Evolutionary conservation across 2,888 invertebrate species (phyloP).

Genomic region (Melipona beecheii): DNA sequence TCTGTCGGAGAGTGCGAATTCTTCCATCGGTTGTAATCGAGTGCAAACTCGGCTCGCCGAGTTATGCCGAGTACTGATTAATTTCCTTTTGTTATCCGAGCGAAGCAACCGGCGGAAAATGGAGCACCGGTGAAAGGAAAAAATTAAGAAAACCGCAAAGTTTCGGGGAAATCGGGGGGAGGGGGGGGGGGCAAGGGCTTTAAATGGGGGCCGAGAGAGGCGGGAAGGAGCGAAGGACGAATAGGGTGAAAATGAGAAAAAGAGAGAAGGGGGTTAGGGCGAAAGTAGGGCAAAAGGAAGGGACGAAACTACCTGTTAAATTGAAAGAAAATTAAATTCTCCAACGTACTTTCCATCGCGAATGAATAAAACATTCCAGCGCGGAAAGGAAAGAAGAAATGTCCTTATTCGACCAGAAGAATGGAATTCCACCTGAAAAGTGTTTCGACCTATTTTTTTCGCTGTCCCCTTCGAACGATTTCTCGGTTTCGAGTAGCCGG

Average conservation of each 20-base stretch:
- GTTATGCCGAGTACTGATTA: slow-evolving; percentile 37
- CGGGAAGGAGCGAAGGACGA: background rate
- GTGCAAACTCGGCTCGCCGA: background rate
- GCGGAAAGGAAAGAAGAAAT: background rate
- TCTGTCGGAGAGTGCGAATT: background rate
- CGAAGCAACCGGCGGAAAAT: background rate
- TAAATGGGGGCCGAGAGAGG: slow-evolving; percentile 24
- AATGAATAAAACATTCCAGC: slow-evolving; percentile 50
- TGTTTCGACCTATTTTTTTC: background rate
- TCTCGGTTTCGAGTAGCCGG: background rate
- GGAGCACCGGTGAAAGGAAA: slow-evolving; percentile 28
- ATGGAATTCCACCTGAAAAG: background rate
- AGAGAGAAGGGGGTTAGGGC: background rate
- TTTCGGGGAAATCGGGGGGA: slow-evolving; percentile 24
- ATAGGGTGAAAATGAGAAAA: background rate
- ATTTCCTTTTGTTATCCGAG: slow-evolving; percentile 24
- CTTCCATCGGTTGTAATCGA: slow-evolving; percentile 15
- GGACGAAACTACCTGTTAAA: slow-evolving; percentile 16
- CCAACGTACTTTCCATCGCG: slow-evolving; percentile 24
- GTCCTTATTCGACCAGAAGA: background rate
- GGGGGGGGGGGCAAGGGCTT: background rate
- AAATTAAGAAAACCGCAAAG: slow-evolving; percentile 36
- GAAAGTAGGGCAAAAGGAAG: background rate
- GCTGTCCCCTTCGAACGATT: background rate
- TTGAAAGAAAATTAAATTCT: slow-evolving; percentile 50